Evolutionary conservation across 2,797 vertebrate genomes (phyloP), one percentile per base, ranked within the genome.

Genomic region (Ciconia nigra): DNA sequence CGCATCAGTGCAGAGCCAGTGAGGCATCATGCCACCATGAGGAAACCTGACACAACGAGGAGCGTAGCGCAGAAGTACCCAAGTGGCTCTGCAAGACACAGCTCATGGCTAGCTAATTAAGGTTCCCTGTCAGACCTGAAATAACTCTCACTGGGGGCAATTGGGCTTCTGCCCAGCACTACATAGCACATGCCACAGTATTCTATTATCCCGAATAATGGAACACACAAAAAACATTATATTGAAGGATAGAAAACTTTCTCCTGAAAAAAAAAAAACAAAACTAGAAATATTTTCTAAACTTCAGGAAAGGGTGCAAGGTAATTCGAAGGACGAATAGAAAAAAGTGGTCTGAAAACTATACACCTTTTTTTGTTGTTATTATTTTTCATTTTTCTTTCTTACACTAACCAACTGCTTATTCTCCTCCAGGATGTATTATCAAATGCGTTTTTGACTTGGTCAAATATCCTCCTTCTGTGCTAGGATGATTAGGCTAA

Each of bases 401-500:
- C 42, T 83, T 63, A 72, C 10, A 63, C 21, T 73, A 90, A 87
- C 42, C 37, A 90, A 12, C n/a, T 83, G 77, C 74, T 87, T 85
- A 55, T 44, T 54, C 20, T 83, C 82, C 55, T 96, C 42, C 79
- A 92, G 71, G 29, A 73, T 82, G 61, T 54, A 74, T 63, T 66
- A 59, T 31, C 42, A 91, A 87, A 67, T 9, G 12, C 54, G 41
- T 3, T 80, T 89, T 79, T 80, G 58, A 66, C 71, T 62, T 92
- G 55, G 41, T 22, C 79, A 96, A 89, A 82, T 91, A 71, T 84
- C 83, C 51, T 81, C 59, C 94, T 89, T 81, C 83, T 88, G 92
- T 89, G 63, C 79, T 67, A 89, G 58, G 87, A 73, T 89, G 84
- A 95, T 95, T 89, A 87, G 28, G 62, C 55, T 80, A 95, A 90